Base-by-base conservation (phyloP, 2,113 vertebrate species). In the Mungos mungo region DNA sequence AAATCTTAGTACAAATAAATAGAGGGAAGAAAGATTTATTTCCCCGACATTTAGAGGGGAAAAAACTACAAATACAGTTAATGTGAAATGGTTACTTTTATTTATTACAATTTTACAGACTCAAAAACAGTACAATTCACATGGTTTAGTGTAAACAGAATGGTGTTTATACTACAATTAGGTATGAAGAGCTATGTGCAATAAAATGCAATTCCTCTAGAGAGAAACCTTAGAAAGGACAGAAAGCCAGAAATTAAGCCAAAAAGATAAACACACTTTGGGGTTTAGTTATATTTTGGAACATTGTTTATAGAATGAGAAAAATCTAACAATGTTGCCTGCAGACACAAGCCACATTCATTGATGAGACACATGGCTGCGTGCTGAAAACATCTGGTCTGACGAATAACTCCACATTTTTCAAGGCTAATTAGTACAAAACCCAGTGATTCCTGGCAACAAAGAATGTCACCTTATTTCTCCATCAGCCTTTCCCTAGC, bases 111-210 rank as follows among this genome's bases (percentile, higher is more conserved):
- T 41, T 81, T 69, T 88, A 96, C 45, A 81, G 90, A 91, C 88
- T 96, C 72, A 95, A 81, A 95, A 97, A 38, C 57, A 96, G 60
- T 96, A 86, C 18, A 97, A 96, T 80, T 97, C 96, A 92, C 81
- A 79, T 0, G 1, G 97, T 86, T 98, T 76, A 94, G 74, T 25
- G 0, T 83, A 97, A 94, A 92, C 85, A n/a, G 0, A 95, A 65
- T 31, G 2, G 96, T 87, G 94, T 96, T 98, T 93, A 92, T 83
- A 38, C 94, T 65, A 54, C 11, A 35, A 96, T 88, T 87, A 93
- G 98, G 98, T 96, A 98, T 11, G 96, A 98, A 98, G 97, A 98
- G 96, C 98, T 98, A 98, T 97, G 96, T 98, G 96, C 94, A 97
- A 97, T 94, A 98, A 98, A 98, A 97, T 76, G 93, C 85, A 97